A percentile compares a stretch with the other conserved stretches of the same genome.
Evolutionary conservation across 2,797 vertebrate genomes (phyloP).

Genomic region (Selene dorsalis): DNA sequence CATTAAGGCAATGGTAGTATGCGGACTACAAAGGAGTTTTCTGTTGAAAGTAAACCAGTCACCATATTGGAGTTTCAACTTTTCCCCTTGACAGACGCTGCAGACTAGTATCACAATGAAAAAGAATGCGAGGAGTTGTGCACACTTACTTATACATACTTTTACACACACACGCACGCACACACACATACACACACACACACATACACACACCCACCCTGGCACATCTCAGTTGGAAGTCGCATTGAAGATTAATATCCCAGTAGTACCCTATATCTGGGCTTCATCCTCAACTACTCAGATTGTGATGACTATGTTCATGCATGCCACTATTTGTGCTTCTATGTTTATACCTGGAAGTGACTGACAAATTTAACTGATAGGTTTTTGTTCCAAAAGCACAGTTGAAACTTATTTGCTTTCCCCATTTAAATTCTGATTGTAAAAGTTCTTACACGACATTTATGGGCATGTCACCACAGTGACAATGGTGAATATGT

Average conservation of each 20-base stretch:
- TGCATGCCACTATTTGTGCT: not conserved
- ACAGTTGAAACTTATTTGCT: not conserved
- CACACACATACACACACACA: too few relatives aligned
- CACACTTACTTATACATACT: too few relatives aligned
- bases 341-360: not conserved
- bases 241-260: not conserved
- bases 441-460: not conserved
- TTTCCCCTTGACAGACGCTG: too few relatives aligned
- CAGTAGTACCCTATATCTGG: not conserved
- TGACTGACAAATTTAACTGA: not conserved
- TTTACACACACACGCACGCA: too few relatives aligned
- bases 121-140: too few relatives aligned
- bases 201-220: too few relatives aligned
- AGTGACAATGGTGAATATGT: not conserved
- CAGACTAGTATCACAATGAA: too few relatives aligned
- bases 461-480: not conserved
- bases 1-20: not conserved
- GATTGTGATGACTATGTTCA: not conserved
- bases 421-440: not conserved
- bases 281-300: not conserved
- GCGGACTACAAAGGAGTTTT: not conserved
- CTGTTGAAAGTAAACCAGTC: too few relatives aligned
- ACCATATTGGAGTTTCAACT: too few relatives aligned
- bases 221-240: too few relatives aligned
- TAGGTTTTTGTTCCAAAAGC: not conserved